Percentiles rank a stretch among this genome's conserved stretches.
Evolutionary conservation across 2,797 vertebrate species (phyloP).

Genomic region (Malacoraja senta): DNA sequence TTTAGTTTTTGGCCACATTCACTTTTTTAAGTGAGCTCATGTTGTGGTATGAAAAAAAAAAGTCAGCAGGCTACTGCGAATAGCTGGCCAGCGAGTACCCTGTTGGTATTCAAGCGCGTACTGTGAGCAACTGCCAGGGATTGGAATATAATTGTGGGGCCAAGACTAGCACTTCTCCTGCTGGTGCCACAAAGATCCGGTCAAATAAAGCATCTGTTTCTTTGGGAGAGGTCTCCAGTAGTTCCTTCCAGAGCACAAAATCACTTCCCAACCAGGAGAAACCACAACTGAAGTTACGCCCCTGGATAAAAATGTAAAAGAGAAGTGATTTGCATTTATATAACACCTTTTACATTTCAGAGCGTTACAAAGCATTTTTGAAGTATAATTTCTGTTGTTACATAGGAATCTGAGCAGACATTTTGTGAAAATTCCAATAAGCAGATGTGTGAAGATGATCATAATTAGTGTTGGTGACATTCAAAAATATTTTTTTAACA

Average conservation of each 20-base stretch:
- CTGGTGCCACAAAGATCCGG: not conserved
- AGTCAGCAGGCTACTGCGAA: not conserved
- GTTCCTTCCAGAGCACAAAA: not conserved
- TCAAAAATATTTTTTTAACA: too few relatives aligned
- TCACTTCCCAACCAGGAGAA: not conserved
- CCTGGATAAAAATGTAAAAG: not conserved
- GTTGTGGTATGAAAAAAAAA: not conserved
- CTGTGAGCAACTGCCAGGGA: not conserved
- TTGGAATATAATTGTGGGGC: not conserved
- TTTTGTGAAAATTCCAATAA: too few relatives aligned
- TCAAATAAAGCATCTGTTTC: not conserved
- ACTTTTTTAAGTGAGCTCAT: not conserved
- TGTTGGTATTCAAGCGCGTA: not conserved
- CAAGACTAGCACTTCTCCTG: not conserved
- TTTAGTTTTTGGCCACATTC: not conserved
- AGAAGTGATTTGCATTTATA: not conserved
- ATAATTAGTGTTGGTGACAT: too few relatives aligned
- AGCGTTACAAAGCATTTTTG: too few relatives aligned
- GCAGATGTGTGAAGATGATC: too few relatives aligned
- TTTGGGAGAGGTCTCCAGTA: not conserved
- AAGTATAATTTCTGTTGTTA: too few relatives aligned
- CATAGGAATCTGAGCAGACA: too few relatives aligned
- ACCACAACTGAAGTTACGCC: too few relatives aligned
- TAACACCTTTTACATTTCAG: too few relatives aligned
- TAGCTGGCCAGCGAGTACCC: not conserved